Base-by-base conservation (phyloP, 2,113 vertebrate species). In the Gallinago paraguaiae region DNA sequence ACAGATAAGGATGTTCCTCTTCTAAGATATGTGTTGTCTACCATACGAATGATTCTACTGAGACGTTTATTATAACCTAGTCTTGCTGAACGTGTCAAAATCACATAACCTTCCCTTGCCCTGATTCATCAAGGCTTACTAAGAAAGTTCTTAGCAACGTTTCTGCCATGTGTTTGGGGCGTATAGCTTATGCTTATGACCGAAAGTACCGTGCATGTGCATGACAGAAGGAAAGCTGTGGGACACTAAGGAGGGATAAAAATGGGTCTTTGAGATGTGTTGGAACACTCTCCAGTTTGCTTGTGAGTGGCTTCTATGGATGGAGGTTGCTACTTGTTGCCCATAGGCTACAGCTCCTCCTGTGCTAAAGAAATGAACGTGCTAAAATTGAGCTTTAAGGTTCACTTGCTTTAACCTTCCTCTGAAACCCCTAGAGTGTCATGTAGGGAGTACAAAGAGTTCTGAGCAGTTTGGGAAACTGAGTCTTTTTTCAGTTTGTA, bases 101-200 rank as follows among this genome's bases (percentile, higher is more conserved):
- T 43, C 5, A 2, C 3, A 9, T 56, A 57, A 85, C 10, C 3
- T 77, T 67, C 28, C 30, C 13, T 56, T 86, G 65, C 22, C 17
- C 9, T 53, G 13, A 41, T 64, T 87, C 7, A 10, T 70, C 23
- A n/a, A 8, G 23, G 5, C 6, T 13, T 82, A 7, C 7, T 45
- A 16, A 16, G 9, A 60, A 72, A 2, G 16, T 8, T 69, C 3
- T 20, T 72, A 31, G 33, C 33, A 78, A 6, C 7, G 10, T 57
- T 50, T 72, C 27, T 76, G 39, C 25, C 3, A 0, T 41, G 13
- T 41, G 17, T 64, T 64, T 61, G 20, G 20, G 13, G 23, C 0
- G 0, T 81, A 2, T 46, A 39, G 68, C 27, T 20, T 63, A 14
- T 0, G 1, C 6, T 46, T 48, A 15, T 56, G 53, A 48, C 17